A percentile compares a stretch with the other conserved stretches of the same genome.
These are phyloP conservation scores for Ceratosolen fusciceps DNA, from an alignment of 1,140 invertebrate species.

Conservation along the genomic window DNA sequence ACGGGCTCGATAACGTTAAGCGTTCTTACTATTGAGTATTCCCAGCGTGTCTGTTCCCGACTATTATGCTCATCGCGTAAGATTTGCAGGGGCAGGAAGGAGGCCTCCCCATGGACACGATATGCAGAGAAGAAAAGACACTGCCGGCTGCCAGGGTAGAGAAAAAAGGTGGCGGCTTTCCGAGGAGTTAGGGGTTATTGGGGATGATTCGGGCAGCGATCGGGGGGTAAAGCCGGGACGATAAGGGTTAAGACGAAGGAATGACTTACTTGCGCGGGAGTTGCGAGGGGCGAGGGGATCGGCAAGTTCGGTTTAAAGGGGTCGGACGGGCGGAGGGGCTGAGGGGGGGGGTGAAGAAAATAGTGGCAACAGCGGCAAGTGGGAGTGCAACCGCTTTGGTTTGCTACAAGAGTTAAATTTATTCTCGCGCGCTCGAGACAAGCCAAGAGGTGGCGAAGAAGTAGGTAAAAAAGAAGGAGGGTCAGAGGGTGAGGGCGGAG, in stretches of 20 bases:
- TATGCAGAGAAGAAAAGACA: neutral
- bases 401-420: conserved; percentile 38
- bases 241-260: neutral
- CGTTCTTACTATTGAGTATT: neutral
- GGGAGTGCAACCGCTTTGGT: neutral
- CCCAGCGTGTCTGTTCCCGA: too few relatives aligned
- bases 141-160: neutral
- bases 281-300: neutral
- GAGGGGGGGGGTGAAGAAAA: neutral
- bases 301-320: neutral
- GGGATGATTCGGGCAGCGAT: too few relatives aligned
- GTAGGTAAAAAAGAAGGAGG: conserved; percentile 1
- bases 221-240: neutral
- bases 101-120: too few relatives aligned
- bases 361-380: neutral
- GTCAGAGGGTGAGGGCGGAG: conserved; percentile 21
- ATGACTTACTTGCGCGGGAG: neutral
- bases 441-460: conserved; percentile 16
- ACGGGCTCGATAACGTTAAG: neutral
- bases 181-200: neutral
- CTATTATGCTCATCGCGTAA: too few relatives aligned
- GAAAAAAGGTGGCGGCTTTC: neutral
- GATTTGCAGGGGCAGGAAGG: too few relatives aligned
- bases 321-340: neutral
- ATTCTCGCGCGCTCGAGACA: conserved; percentile 33